These are phyloP conservation scores for Stylophora pistillata DNA, from an alignment of 64 coral and sea anemone genomes.

Conservation along the genomic window DNA sequence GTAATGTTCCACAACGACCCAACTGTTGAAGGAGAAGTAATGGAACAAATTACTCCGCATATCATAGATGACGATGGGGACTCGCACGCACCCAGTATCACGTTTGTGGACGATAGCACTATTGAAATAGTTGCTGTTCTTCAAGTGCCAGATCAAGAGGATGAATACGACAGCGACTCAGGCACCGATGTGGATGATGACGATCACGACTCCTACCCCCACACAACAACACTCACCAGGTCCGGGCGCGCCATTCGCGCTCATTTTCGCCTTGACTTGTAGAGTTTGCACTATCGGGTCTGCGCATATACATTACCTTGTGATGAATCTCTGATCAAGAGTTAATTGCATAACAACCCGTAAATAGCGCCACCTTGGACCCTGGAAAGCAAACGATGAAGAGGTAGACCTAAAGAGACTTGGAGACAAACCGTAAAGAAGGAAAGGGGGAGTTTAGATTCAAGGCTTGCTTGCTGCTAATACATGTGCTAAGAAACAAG, in stretches of 20 bases:
- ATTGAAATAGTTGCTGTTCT: slow-evolving; percentile 40
- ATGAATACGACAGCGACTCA: slow-evolving; percentile 8
- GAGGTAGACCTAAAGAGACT: slow-evolving; percentile 22
- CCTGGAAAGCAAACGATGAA: neutral
- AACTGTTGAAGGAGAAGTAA: slow-evolving; percentile 54
- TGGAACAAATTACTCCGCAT: slow-evolving; percentile 18
- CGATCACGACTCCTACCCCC: slow-evolving; percentile 33
- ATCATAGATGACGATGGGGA: slow-evolving; percentile 36
- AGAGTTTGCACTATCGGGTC: slow-evolving; percentile 32
- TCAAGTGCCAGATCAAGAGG: slow-evolving; percentile 35
- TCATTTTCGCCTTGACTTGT: slow-evolving; percentile 48
- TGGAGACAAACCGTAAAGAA: slow-evolving; percentile 34
- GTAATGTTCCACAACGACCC: slow-evolving; percentile 52
- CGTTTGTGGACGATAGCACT: slow-evolving; percentile 46
- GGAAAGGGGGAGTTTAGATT: neutral
- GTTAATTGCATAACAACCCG: neutral
- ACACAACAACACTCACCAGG: slow-evolving; percentile 48
- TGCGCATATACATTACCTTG: slow-evolving; percentile 35
- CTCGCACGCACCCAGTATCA: slow-evolving; percentile 24
- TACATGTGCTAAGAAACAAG: slow-evolving; percentile 49
- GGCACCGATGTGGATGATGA: slow-evolving; percentile 39
- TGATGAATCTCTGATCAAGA: neutral
- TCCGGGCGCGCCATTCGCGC: too few species aligned
- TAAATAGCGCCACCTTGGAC: slow-evolving; percentile 7
- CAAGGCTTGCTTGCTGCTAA: slow-evolving; percentile 34